These are phyloP conservation scores for Drosophila sulfurigaster DNA, from an alignment of 1,140 invertebrate genomes.

Conservation along the genomic window DNA sequence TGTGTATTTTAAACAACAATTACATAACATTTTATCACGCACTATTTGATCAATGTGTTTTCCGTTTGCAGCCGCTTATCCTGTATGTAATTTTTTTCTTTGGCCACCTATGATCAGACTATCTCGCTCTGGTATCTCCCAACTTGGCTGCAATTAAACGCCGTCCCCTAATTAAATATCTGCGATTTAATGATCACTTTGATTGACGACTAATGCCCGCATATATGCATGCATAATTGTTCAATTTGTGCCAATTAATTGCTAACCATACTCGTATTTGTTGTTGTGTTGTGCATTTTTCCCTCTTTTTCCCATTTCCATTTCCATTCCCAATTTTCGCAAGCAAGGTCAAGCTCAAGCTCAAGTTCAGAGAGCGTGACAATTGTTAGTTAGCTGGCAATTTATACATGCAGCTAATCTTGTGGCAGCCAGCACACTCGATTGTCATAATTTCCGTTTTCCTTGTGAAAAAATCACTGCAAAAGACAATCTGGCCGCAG, in stretches of 20 bases:
- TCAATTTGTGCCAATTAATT: constrained; percentile 15
- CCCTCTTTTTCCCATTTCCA: constrained; percentile 5
- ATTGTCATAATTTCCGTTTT: constrained; percentile 63
- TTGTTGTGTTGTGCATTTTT: not conserved
- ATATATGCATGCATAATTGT: constrained; percentile 4
- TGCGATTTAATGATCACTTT: constrained; percentile 21
- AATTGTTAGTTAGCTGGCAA: constrained; percentile 35
- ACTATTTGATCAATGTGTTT: constrained; percentile 54
- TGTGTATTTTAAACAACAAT: constrained; percentile 32
- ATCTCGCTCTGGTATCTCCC: constrained; percentile 4
- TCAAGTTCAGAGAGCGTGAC: constrained; percentile 73
- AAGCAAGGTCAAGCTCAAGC: constrained; percentile 82
- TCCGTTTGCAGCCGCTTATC: constrained; percentile 46
- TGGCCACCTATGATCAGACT: not conserved
- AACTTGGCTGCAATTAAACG: constrained; percentile 53
- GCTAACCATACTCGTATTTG: not conserved
- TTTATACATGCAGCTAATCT: constrained; percentile 24
- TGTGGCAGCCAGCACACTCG: constrained; percentile 7
- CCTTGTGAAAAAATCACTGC: constrained; percentile 54
- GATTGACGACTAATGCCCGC: constrained; percentile 20
- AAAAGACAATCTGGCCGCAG: constrained; percentile 21
- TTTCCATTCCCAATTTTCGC: constrained; percentile 6
- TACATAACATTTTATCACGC: constrained; percentile 76
- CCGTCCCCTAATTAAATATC: constrained; percentile 64
- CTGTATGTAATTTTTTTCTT: constrained; percentile 29